Evolutionary conservation across 2,888 invertebrate species (phyloP), one percentile per base, ranked within the genome.

Genomic region (Syrphus vitripennis): DNA sequence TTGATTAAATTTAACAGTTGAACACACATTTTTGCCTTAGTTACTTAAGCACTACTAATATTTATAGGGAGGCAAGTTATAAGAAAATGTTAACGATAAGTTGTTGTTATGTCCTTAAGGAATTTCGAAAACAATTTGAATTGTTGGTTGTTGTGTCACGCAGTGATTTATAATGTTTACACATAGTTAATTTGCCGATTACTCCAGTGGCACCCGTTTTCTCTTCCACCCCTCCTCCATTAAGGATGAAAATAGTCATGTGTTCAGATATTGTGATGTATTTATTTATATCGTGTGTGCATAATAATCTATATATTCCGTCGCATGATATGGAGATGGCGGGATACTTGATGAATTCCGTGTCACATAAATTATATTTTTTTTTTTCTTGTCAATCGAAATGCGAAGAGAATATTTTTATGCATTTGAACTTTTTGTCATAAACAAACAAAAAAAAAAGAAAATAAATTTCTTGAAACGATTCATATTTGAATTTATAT

Each of bases 111-210:
- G 82, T 82, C 86, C 82, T 86, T 78, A 82, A 86, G 82, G 86
- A 86, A 82, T 86, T 86, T 86, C 78, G 74, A 86, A 82, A 86
- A 86, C 86, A 86, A 86, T 82, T 82, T 69, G 76, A 82, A 86
- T 86, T 74, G 86, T 74, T 81, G 72, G 86, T 70, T 82, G 82
- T 87, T 78, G 74, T 87, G 83, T 78, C 82, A 83, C 83, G 87
- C 77, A 71, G 82, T 87, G 87, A 87, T 87, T 87, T 87, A 87
- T 87, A 86, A 87, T 83, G 87, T 82, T 87, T 87, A 87, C 87
- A 83, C 87, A 83, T 83, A 78, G 74, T 87, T 87, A 78, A 87
- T 87, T 79, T 72, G 77, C 42, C 72, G 86, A 86, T 86, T 82
- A 78, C 48, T 69, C 74, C 34, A 9, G 16, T 31, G 31, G 29